Percentiles rank a stretch among this genome's conserved stretches.
Evolutionary conservation across 1,140 invertebrate genomes (phyloP).

Genomic region (Agraylea sexmaculata): DNA sequence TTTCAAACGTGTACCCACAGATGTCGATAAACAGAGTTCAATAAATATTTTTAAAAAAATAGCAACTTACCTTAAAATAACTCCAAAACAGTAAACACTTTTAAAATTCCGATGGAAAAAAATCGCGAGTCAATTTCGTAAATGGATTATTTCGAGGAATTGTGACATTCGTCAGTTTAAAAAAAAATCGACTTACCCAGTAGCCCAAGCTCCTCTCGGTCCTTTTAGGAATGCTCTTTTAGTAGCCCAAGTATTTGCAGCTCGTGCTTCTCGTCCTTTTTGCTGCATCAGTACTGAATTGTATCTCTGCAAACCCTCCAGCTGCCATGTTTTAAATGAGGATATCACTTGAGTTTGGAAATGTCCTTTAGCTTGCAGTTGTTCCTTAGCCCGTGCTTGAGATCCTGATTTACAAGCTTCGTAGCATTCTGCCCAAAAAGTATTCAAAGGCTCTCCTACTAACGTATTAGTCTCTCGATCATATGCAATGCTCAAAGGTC

Average conservation of each 20-base stretch:
- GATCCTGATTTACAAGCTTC: constrained; percentile 45
- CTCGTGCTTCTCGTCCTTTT: constrained; percentile 37
- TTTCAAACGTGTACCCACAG: too few species aligned
- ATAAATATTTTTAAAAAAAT: too few species aligned
- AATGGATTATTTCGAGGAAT: too few species aligned
- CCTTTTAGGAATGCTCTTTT: constrained; percentile 42
- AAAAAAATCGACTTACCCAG: constrained; percentile 32
- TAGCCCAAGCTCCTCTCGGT: constrained; percentile 46
- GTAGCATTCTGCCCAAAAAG: constrained; percentile 47
- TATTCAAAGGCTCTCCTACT: constrained; percentile 42
- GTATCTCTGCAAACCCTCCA: constrained; percentile 40
- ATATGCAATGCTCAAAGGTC: constrained; percentile 35
- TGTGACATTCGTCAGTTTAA: too few species aligned
- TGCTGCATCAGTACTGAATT: constrained; percentile 36
- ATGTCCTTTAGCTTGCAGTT: constrained; percentile 44
- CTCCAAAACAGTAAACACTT: too few species aligned
- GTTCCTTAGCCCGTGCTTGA: constrained; percentile 43
- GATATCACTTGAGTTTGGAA: constrained; percentile 48
- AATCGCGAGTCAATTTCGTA: too few species aligned
- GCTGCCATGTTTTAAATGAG: constrained; percentile 37
- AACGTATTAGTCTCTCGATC: constrained; percentile 33
- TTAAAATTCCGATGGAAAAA: too few species aligned
- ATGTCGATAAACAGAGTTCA: too few species aligned
- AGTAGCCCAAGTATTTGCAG: constrained; percentile 43
- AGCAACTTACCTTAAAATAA: too few species aligned